A percentile compares a stretch with the other conserved stretches of the same genome.
These are phyloP conservation scores for Esperia sulphurella DNA, from an alignment of 2,888 invertebrate genomes.

Conservation along the genomic window DNA sequence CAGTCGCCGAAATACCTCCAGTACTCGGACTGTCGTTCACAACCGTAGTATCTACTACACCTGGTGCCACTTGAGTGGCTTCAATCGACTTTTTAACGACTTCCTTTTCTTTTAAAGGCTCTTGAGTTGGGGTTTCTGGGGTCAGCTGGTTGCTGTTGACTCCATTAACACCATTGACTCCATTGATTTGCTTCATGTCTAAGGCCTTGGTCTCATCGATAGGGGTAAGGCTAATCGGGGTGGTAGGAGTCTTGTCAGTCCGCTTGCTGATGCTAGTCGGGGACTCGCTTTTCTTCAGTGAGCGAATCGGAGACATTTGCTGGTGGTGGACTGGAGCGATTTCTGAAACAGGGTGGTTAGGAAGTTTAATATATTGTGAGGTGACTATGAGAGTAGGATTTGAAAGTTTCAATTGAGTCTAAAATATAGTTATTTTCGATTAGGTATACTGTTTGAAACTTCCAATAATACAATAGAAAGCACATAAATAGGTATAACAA, in stretches of 20 bases:
- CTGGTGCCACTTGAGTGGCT: slow-evolving; percentile 75
- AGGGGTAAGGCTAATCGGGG: slow-evolving; percentile 69
- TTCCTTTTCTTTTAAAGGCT: slow-evolving; percentile 52
- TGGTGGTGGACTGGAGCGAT: slow-evolving; percentile 74
- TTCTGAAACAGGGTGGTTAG: slow-evolving; percentile 52
- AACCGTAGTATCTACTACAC: slow-evolving; percentile 76
- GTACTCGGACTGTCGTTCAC: slow-evolving; percentile 63
- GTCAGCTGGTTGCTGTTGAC: slow-evolving; percentile 60
- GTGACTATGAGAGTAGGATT: not conserved
- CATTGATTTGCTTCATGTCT: slow-evolving; percentile 67
- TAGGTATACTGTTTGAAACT: slow-evolving; percentile 29
- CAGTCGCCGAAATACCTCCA: slow-evolving; percentile 82
- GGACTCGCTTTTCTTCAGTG: slow-evolving; percentile 71
- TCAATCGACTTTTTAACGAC: slow-evolving; percentile 69
- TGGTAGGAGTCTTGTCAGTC: slow-evolving; percentile 73
- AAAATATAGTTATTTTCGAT: not conserved
- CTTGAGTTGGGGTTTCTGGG: slow-evolving; percentile 62
- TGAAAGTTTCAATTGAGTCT: slow-evolving; percentile 22
- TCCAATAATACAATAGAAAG: slow-evolving; percentile 16
- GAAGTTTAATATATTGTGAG: not conserved
- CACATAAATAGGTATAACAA: slow-evolving; percentile 8
- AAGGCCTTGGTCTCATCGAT: slow-evolving; percentile 72
- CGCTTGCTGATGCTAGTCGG: slow-evolving; percentile 72
- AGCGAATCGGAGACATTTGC: slow-evolving; percentile 76
- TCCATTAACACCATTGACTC: slow-evolving; percentile 39